These are phyloP conservation scores for Grammomys surdaster DNA, from an alignment of 2,113 vertebrate genomes.

Conservation along the genomic window DNA sequence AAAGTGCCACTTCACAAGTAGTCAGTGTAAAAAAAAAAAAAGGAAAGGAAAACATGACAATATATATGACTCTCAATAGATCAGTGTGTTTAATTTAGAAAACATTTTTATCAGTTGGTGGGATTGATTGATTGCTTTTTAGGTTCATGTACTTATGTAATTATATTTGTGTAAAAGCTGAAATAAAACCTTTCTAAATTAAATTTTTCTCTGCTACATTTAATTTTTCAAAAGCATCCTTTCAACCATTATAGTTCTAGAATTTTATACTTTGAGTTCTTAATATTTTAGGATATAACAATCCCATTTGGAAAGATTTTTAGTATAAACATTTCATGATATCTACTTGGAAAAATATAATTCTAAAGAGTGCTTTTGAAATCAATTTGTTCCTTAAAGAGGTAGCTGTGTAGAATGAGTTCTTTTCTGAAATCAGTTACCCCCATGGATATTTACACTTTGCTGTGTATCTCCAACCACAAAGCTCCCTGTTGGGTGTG, in stretches of 20 bases:
- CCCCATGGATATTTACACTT: background rate
- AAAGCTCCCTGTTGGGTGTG: slow-evolving; percentile 27
- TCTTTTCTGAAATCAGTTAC: slow-evolving; percentile 23
- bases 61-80: background rate
- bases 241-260: slow-evolving; percentile 18
- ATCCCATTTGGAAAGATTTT: slow-evolving; percentile 45
- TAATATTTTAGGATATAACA: slow-evolving; percentile 52
- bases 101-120: slow-evolving; percentile 27
- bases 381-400: slow-evolving; percentile 55
- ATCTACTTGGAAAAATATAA: slow-evolving; percentile 31
- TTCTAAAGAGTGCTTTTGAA: slow-evolving; percentile 43
- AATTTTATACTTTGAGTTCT: slow-evolving; percentile 39
- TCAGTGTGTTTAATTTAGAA: slow-evolving; percentile 50
- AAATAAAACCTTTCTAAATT: background rate
- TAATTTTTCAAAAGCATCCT: slow-evolving; percentile 7
- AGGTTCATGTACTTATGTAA: background rate
- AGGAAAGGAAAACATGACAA: background rate
- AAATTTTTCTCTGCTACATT: slow-evolving; percentile 18
- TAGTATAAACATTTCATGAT: slow-evolving; percentile 9
- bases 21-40: background rate
- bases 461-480: background rate
- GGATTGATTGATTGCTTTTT: slow-evolving; percentile 1
- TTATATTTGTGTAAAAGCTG: slow-evolving; percentile 33
- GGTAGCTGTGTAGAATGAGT: background rate
- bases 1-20: background rate